Base-by-base conservation (phyloP, 2,888 invertebrate genomes). In the Automeris io region DNA sequence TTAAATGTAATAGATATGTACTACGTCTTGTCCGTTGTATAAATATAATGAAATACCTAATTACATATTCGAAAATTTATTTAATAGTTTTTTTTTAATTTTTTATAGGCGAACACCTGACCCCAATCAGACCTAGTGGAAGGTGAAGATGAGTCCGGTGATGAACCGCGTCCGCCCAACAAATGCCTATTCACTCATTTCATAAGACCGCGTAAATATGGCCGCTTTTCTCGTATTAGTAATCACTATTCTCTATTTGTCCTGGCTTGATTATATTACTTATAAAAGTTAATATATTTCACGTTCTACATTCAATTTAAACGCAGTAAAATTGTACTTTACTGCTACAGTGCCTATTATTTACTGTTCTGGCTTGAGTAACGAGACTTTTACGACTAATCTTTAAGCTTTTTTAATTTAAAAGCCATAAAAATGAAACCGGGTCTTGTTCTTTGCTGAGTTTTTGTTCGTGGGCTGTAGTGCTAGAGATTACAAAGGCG, bases 391-490 rank as follows among this genome's bases (percentile, higher is more conserved):
- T 37, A 37, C 23, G 37, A 37, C 31, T 37, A 23, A 37, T 37
- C 32, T 37, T 37, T 37, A 23, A 32, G 23, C 32, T 31, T 37
- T 37, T 37, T 37, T 32, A 32, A 37, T 36, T 36, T 29, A 36
- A 36, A 36, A 36, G 18, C 13, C 18, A 13, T 37, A 37, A 37
- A 23, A 22, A 11, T 23, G 18, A 18, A 32, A 32, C 32, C 31
- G 32, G 21, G 23, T 9, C 32, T 32, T 18, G 22, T 37, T 23
- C 32, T 23, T 23, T n/a, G 18, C 18, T 23, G 6, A 11, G 18
- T 5, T 32, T 18, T 31, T 32, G 31, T 37, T 23, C 22, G 31
- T 18, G 25, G 25, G 8, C 32, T 8, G 25, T 25, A 18, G 8
- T 23, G 22, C 8, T 22, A 18, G n/a, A 32, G 32, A 37, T 32